Evolutionary conservation across 2,888 invertebrate genomes (phyloP).

Genomic region (Heliconius ismenius): DNA sequence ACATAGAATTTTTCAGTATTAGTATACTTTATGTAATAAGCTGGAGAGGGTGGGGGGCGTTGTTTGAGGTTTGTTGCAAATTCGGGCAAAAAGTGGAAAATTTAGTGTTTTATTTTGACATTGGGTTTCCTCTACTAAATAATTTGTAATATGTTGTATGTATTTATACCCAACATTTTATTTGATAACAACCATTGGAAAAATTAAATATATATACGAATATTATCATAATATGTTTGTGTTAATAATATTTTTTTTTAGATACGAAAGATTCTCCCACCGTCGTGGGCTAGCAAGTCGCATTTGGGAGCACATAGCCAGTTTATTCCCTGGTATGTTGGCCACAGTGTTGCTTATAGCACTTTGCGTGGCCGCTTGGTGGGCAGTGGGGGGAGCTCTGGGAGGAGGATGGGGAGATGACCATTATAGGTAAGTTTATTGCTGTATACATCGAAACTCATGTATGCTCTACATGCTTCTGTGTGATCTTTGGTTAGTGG

Average conservation of each 20-base stretch:
- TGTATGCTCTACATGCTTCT: no score
- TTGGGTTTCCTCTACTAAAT: no score
- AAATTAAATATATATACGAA: no score
- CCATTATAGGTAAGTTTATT: slow-evolving; percentile 64
- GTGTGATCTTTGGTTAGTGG: no score
- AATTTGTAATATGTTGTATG: no score
- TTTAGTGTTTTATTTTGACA: no score
- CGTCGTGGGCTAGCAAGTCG: slow-evolving; percentile 57
- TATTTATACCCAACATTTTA: no score
- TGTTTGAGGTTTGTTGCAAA: no score
- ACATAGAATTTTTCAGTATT: background rate
- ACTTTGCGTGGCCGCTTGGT: slow-evolving; percentile 70
- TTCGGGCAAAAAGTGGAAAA: no score
- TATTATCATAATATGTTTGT: background rate
- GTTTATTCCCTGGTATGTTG: slow-evolving; percentile 64
- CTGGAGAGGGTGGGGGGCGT: background rate
- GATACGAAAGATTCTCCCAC: slow-evolving; percentile 71
- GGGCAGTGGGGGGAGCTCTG: slow-evolving; percentile 71
- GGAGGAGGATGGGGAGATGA: slow-evolving; percentile 75
- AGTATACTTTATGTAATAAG: background rate
- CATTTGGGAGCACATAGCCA: slow-evolving; percentile 58
- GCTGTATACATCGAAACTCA: background rate
- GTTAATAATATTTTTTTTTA: slow-evolving; percentile 43
- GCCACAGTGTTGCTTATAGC: slow-evolving; percentile 63
- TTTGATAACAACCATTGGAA: no score